A percentile compares a stretch with the other conserved stretches of the same genome.
phyloP scores from a whole-genome alignment of 2,888 invertebrate species.

The Drosophila parthenogenetica region DNA sequence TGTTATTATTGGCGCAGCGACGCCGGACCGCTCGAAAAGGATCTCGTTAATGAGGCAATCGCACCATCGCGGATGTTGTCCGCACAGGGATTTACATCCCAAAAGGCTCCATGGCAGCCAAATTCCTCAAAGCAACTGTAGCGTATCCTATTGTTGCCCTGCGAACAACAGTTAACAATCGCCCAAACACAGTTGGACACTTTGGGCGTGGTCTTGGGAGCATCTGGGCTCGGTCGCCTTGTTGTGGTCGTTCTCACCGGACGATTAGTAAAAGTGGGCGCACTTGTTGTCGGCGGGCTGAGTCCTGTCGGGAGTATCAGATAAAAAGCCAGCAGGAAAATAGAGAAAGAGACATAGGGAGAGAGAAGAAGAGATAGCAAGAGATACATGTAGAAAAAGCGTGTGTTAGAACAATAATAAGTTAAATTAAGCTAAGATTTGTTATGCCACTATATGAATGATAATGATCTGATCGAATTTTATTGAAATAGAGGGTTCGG shows the following conservation, averaged over 20 bases:
- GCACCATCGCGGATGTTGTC: slow-evolving; percentile 85
- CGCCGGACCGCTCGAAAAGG: slow-evolving; percentile 14
- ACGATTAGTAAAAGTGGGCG: neutral
- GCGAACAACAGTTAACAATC: slow-evolving; percentile 90
- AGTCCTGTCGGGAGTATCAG: neutral
- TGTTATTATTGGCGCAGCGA: slow-evolving; percentile 1
- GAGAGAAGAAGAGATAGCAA: slow-evolving; percentile 1
- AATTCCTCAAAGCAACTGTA: slow-evolving; percentile 90
- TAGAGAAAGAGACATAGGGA: slow-evolving; percentile 17
- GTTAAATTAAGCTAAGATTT: slow-evolving; percentile 7
- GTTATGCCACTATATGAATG: slow-evolving; percentile 26
- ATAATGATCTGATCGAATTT: neutral
- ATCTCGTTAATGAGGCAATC: slow-evolving; percentile 43
- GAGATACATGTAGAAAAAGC: slow-evolving; percentile 5
- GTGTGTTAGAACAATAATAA: slow-evolving; percentile 9
- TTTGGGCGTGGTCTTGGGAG: slow-evolving; percentile 11
- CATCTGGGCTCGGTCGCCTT: neutral
- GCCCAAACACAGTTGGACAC: slow-evolving; percentile 90
- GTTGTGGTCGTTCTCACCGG: neutral
- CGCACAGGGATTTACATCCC: slow-evolving; percentile 90
- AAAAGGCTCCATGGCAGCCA: slow-evolving; percentile 90
- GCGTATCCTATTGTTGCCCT: slow-evolving; percentile 85
- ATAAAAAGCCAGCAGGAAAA: neutral
- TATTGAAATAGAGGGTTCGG: neutral
- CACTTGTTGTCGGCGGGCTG: neutral